Base-by-base conservation (phyloP, 2,888 invertebrate genomes). In the Rhorus exstirpatorius region DNA sequence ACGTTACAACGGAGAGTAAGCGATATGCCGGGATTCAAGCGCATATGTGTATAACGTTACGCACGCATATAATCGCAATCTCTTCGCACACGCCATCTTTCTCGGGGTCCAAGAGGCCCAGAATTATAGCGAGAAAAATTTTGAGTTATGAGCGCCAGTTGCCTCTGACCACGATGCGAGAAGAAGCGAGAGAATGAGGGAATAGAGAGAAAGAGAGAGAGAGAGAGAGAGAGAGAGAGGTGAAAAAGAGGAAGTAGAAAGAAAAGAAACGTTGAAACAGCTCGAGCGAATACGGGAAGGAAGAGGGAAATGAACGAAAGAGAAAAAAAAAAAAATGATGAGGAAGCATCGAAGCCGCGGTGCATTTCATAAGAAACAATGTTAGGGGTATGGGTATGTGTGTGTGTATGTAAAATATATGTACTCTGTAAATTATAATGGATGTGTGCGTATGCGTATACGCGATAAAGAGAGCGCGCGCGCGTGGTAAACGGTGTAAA, bases 401-500 rank as follows among this genome's bases (percentile, higher is more conserved):
- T 63, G 61, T 12, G 10, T 79, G 79, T 80, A 77, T 76, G n/a
- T n/a, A n/a, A n/a, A 84, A 85, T 81, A 82, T 78, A 79, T 84
- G 81, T 79, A 46, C 61, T 24, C 14, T 46, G 46, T 24, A 41
- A 67, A 74, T 41, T 26, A 26, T 58, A 41, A 67, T 31, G 6
- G 10, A 4, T 35, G 31, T 35, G 24, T 24, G 31, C 26, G 26
- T 44, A 26, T 26, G 19, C 26, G 31, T 38, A 44, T 6, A 8
- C 14, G 41, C 35, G 60, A 76, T 65, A 76, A 79, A 79, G 61
- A 68, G 61, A 76, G 61, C 75, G 58, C 75, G 76, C 67, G 71
- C 75, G 76, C 67, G 71, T 71, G 89, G 90, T 91, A 90, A 91
- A 90, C 87, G 90, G 88, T 88, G 89, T 87, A 88, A 90, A 89